These are phyloP conservation scores for Nephrotoma appendiculata DNA, from an alignment of 2,888 invertebrate genomes.

Conservation along the genomic window DNA sequence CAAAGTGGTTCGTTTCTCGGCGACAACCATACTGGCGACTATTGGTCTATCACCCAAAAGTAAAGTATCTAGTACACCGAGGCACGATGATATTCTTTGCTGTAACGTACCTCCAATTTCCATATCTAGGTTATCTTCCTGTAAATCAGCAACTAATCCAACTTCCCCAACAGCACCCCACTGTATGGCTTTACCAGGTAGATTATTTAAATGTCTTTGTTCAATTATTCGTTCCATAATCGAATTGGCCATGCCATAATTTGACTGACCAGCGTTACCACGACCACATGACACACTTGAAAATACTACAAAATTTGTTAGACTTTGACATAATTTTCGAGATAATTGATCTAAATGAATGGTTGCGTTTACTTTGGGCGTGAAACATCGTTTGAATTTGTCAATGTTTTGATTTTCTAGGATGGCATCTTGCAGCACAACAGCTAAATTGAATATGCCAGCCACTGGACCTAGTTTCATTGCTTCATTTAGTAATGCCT, in stretches of 20 bases:
- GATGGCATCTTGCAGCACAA: slow-evolving; percentile 57
- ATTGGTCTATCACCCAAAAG: slow-evolving; percentile 53
- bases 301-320: slow-evolving; percentile 72
- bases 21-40: slow-evolving; percentile 74
- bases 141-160: slow-evolving; percentile 37
- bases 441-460: slow-evolving; percentile 83
- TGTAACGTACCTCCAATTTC: no score
- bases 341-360: slow-evolving; percentile 37
- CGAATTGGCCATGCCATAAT: slow-evolving; percentile 52
- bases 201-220: slow-evolving; percentile 47
- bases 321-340: slow-evolving; percentile 37
- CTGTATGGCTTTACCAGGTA: slow-evolving; percentile 71
- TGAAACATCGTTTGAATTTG: slow-evolving; percentile 49
- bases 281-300: slow-evolving; percentile 38
- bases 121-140: no score
- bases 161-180: slow-evolving; percentile 90
- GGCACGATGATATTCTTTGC: slow-evolving; percentile 44
- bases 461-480: slow-evolving; percentile 51
- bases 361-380: slow-evolving; percentile 73
- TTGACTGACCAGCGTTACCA: slow-evolving; percentile 83
- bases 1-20: slow-evolving; percentile 56
- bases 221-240: slow-evolving; percentile 59
- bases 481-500: slow-evolving; percentile 48
- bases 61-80: slow-evolving; percentile 57
- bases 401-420: slow-evolving; percentile 34